A percentile compares a stretch with the other conserved stretches of the same genome.
Evolutionary conservation across 2,888 invertebrate species (phyloP).

Genomic region (Nephrotoma guestfalica): DNA sequence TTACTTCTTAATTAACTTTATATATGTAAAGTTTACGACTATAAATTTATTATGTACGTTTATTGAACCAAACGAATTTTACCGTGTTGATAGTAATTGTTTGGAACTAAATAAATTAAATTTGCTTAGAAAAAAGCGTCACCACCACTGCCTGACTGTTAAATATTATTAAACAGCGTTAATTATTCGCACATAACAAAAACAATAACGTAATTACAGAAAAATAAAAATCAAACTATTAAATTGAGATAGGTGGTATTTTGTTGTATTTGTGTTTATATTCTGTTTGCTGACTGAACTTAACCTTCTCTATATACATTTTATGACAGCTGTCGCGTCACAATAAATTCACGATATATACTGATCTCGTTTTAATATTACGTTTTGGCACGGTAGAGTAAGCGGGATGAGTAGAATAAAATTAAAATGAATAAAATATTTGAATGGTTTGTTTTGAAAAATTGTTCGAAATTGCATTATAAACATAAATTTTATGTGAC

Average conservation of each 20-base stretch:
- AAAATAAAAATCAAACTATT: background rate
- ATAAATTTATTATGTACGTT: background rate
- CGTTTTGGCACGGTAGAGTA: background rate
- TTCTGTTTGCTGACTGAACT: background rate
- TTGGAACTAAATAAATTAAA: background rate
- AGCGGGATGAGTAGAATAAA: background rate
- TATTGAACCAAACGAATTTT: background rate
- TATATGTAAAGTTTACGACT: background rate
- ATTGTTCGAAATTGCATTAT: background rate
- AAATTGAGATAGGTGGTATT: background rate
- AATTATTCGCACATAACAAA: background rate
- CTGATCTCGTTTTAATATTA: background rate
- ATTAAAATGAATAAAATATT: background rate
- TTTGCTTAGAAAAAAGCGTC: background rate
- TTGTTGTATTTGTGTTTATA: background rate
- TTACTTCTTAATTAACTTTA: background rate
- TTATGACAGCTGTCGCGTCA: background rate
- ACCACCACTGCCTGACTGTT: background rate
- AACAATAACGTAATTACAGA: background rate
- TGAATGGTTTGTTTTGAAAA: background rate
- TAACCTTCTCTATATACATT: background rate
- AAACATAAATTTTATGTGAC: background rate
- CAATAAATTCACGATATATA: background rate
- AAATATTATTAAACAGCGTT: background rate
- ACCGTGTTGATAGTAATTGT: background rate